These are phyloP conservation scores for Amazona finschi DNA, from an alignment of 2,797 vertebrate species.

Conservation along the genomic window DNA sequence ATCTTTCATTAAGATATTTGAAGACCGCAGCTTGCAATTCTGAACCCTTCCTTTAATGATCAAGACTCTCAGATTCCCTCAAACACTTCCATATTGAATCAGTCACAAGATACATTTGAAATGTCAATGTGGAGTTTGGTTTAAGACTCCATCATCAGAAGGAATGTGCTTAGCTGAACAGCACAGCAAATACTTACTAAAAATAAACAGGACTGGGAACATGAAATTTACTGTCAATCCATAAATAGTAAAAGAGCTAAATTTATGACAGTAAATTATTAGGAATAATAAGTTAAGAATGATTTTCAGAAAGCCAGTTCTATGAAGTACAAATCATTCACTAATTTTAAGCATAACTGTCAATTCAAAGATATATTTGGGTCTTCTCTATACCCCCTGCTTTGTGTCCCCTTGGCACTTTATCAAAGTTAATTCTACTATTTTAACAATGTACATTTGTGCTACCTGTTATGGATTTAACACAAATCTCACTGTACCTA, in stretches of 20 bases:
- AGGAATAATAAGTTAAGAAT: background rate
- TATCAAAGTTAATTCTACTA: background rate
- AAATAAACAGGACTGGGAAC: background rate
- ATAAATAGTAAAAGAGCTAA: background rate
- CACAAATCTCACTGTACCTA: background rate
- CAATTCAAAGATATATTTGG: background rate
- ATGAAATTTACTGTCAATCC: background rate
- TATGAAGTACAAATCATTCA: background rate
- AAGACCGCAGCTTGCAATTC: background rate
- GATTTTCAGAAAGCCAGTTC: background rate
- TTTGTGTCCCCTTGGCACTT: background rate
- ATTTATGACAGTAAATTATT: background rate
- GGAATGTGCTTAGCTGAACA: background rate
- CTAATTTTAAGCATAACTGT: background rate
- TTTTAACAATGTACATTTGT: background rate
- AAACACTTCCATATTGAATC: background rate
- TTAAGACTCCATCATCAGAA: background rate
- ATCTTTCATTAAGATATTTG: background rate
- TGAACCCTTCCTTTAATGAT: background rate
- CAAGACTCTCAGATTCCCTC: background rate
- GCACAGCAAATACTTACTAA: background rate
- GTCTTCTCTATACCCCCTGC: background rate
- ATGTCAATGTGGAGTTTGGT: background rate
- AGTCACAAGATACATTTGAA: background rate
- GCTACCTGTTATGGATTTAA: background rate